Percentiles rank a stretch among this genome's conserved stretches.
Evolutionary conservation across 2,113 vertebrate genomes (phyloP).

Genomic region (Phoenicopterus ruber): DNA sequence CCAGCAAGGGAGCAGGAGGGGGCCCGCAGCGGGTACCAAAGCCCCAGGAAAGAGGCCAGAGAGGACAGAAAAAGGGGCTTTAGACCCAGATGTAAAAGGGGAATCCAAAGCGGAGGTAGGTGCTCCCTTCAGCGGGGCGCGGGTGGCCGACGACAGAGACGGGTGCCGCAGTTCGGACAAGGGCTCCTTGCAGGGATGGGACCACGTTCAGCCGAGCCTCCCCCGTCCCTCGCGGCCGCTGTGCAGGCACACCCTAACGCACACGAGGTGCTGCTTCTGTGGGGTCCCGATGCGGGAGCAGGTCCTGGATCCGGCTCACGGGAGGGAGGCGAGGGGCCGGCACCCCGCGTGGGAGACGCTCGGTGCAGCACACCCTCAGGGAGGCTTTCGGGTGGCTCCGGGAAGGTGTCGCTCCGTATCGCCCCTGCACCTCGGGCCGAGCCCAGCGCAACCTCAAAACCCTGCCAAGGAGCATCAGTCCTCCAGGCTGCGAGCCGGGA

Average conservation of each 20-base stretch:
- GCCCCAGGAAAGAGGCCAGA: not conserved
- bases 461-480: not conserved
- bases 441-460: not conserved
- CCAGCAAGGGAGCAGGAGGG: not conserved
- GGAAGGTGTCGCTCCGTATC: not conserved
- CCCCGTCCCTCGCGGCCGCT: accelerated
- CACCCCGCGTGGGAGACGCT: accelerated
- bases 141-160: accelerated
- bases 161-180: not conserved
- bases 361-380: accelerated
- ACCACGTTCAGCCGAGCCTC: not conserved
- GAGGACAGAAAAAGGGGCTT: not conserved
- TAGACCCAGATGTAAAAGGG: not conserved
- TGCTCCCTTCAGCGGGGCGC: not conserved
- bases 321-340: not conserved
- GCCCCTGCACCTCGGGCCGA: not conserved
- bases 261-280: not conserved
- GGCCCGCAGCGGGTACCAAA: not conserved
- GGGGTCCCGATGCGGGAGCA: not conserved
- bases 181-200: not conserved
- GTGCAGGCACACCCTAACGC: not conserved
- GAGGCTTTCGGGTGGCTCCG: accelerated
- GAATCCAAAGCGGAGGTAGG: not conserved
- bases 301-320: not conserved
- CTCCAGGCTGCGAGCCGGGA: not conserved